A percentile compares a stretch with the other conserved stretches of the same genome.
These are phyloP conservation scores for Argyresthia albistria DNA, from an alignment of 2,888 invertebrate species.

Conservation along the genomic window DNA sequence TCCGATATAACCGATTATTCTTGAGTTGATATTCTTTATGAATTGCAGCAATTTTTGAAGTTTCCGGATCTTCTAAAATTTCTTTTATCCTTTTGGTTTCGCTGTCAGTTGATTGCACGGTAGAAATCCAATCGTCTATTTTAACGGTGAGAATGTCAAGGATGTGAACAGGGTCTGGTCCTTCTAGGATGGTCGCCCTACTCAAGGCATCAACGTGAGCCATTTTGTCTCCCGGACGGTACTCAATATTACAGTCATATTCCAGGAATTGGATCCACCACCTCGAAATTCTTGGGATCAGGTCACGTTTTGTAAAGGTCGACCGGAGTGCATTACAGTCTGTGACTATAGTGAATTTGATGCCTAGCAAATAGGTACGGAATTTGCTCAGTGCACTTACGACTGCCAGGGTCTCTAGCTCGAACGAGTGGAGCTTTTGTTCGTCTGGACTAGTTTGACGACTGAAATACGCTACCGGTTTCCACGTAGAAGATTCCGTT, in stretches of 20 bases:
- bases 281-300: conserved; percentile 21
- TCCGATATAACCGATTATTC: not conserved
- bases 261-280: conserved; percentile 26
- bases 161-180: not conserved
- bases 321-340: conserved; percentile 27
- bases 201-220: not conserved
- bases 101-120: conserved; percentile 4
- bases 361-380: conserved; percentile 23
- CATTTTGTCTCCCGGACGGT: conserved; percentile 18
- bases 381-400: conserved; percentile 24
- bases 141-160: conserved; percentile 3
- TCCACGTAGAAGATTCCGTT: conserved; percentile 3
- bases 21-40: not conserved
- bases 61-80: conserved; percentile 3
- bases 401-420: conserved; percentile 32
- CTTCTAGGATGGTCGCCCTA: not conserved
- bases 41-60: not conserved
- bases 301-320: conserved; percentile 20
- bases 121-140: conserved; percentile 5
- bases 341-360: conserved; percentile 20
- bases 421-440: conserved; percentile 23
- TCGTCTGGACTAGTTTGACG: conserved; percentile 23
- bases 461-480: conserved; percentile 22
- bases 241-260: conserved; percentile 21
- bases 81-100: conserved; percentile 2